Evolutionary conservation across 2,113 vertebrate genomes (phyloP).

Genomic region (Vulpes lagopus): DNA sequence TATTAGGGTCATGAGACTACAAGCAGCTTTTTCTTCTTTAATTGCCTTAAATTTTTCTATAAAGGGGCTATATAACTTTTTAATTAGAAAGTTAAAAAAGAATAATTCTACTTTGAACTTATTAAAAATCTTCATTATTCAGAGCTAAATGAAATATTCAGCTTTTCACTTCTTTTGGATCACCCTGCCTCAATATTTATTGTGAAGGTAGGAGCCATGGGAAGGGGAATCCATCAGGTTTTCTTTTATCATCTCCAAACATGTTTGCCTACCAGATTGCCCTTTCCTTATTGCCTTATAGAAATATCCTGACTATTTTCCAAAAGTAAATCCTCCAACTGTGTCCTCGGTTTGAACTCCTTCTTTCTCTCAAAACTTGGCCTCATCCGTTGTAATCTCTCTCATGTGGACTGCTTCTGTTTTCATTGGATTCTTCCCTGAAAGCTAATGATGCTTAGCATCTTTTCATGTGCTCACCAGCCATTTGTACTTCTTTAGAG

Average conservation of each 20-base stretch:
- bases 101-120: not conserved
- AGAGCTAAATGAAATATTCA: not conserved
- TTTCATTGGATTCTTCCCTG: not conserved
- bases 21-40: not conserved
- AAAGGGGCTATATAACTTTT: not conserved
- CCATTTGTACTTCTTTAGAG: not conserved
- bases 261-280: not conserved
- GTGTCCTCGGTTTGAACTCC: not conserved
- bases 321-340: not conserved
- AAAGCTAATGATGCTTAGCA: not conserved
- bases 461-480: not conserved
- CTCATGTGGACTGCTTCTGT: not conserved
- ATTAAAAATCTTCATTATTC: not conserved
- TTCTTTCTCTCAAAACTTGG: not conserved
- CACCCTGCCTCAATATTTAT: not conserved
- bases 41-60: constrained; percentile 12
- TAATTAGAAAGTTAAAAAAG: not conserved
- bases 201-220: not conserved
- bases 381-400: not conserved
- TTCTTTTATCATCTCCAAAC: not conserved
- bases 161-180: not conserved
- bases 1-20: not conserved
- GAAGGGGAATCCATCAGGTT: not conserved
- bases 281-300: not conserved
- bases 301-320: not conserved